Base-by-base conservation (phyloP, 2,797 vertebrate genomes). In the Cottoperca gobio region DNA sequence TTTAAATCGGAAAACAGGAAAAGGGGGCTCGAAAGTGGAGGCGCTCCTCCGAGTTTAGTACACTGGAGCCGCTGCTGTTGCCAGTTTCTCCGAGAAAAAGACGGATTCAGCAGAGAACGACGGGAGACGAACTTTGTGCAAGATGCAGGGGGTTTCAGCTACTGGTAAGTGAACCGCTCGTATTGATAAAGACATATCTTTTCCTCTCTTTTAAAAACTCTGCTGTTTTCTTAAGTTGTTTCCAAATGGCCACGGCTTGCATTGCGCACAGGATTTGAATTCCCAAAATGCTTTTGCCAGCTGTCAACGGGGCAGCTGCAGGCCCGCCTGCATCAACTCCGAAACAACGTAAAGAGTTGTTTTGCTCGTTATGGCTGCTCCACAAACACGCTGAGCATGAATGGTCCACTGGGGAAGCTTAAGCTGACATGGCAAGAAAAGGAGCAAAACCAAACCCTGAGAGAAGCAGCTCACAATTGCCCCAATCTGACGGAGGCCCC, bases 61-160 rank as follows among this genome's bases (percentile, higher is more conserved):
- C 71, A 57, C 81, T 66, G 76, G 82, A 73, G 79, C 54, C 67
- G 52, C 78, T 43, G 83, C 73, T 79, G 78, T 75, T 70, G 61
- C 71, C 73, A 78, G 86, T 66, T 81, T 78, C 67, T 69, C 75
- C 63, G 45, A 66, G 62, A 49, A 79, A 79, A 70, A 49, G 53
- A 84, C 68, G 75, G 43, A 59, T 76, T 82, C 70, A 78, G 81
- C 73, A 24, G 57, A 82, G 83, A 72, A 73, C 58, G 59, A 86
- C 31, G 58, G 59, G 76, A 76, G 66, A 58, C 37, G 72, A 86
- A 88, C 37, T 86, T 79, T 78, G 59, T 71, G 79, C 85, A 93
- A 83, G 79, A 95, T 95, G 95, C 94, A 95, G 74, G 93, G 81
- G 68, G 83, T 89, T 82, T 91, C 94, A 49, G 59, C 94, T 3